Evolutionary conservation across 2,888 invertebrate species (phyloP).

Genomic region (Platycnemis pennipes): DNA sequence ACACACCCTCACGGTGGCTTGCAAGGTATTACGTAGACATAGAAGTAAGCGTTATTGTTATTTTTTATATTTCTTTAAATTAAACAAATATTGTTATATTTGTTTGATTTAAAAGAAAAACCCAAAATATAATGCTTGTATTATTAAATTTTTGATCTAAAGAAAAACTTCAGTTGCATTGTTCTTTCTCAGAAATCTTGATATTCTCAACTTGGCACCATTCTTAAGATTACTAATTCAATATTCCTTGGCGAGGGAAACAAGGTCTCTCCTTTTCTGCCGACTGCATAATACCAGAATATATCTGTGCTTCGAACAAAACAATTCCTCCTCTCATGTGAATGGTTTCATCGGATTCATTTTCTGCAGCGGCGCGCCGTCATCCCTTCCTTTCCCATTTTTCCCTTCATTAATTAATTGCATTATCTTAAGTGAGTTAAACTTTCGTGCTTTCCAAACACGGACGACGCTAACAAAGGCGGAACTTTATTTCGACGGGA

Average conservation of each 20-base stretch:
- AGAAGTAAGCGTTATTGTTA: no score
- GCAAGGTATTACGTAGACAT: no score
- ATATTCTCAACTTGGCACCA: background rate
- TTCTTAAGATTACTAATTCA: background rate
- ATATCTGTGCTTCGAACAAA: background rate
- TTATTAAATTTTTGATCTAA: no score
- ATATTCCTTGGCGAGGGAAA: background rate
- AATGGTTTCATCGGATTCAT: constrained; percentile 47
- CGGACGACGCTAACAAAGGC: constrained; percentile 54
- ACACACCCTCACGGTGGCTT: no score
- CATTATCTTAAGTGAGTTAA: constrained; percentile 57
- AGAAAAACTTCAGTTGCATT: background rate
- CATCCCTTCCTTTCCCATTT: background rate
- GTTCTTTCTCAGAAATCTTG: background rate
- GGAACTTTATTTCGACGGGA: constrained; percentile 38
- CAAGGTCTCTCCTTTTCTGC: background rate
- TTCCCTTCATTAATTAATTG: constrained; percentile 53
- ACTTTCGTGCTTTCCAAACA: constrained; percentile 59
- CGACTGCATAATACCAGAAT: background rate
- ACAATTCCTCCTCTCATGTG: background rate
- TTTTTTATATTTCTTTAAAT: no score
- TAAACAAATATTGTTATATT: no score
- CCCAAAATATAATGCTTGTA: no score
- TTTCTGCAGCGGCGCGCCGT: constrained; percentile 23
- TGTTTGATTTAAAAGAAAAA: no score